Evolutionary conservation across 2,888 invertebrate species (phyloP).

Genomic region (Mythimna lalbum): DNA sequence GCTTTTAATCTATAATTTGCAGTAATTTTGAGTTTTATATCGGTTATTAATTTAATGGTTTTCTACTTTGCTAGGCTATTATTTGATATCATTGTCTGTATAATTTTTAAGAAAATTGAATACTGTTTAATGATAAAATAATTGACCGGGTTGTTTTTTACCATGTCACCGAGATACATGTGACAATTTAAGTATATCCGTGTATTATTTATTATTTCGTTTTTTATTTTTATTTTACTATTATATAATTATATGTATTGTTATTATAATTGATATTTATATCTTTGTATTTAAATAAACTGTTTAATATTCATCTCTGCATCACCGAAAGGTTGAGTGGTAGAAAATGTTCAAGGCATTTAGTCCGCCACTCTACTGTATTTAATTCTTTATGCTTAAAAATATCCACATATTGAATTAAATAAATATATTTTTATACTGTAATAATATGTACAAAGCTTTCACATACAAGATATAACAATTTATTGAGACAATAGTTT

Average conservation of each 20-base stretch:
- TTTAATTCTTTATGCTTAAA: too few species aligned
- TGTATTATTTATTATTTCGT: not conserved
- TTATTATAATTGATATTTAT: too few species aligned
- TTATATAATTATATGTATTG: not conserved
- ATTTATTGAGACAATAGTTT: not conserved
- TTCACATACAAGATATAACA: not conserved
- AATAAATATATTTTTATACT: too few species aligned
- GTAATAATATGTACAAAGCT: not conserved
- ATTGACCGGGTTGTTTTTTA: not conserved
- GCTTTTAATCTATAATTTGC: constrained; percentile 53
- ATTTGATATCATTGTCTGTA: constrained; percentile 15
- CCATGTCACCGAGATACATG: not conserved
- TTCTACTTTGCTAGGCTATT: constrained; percentile 28
- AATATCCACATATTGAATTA: too few species aligned
- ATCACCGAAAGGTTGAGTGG: too few species aligned
- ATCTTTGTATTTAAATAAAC: too few species aligned
- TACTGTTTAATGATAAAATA: constrained; percentile 11
- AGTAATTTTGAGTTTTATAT: constrained; percentile 22
- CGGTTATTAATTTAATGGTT: constrained; percentile 42
- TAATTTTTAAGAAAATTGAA: constrained; percentile 15
- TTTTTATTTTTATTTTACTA: too few species aligned
- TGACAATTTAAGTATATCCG: not conserved
- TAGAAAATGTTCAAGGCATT: too few species aligned
- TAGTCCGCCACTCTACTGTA: too few species aligned
- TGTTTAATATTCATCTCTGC: too few species aligned